Base-by-base conservation (phyloP, 2,888 invertebrate species). In the Seira ritae region DNA sequence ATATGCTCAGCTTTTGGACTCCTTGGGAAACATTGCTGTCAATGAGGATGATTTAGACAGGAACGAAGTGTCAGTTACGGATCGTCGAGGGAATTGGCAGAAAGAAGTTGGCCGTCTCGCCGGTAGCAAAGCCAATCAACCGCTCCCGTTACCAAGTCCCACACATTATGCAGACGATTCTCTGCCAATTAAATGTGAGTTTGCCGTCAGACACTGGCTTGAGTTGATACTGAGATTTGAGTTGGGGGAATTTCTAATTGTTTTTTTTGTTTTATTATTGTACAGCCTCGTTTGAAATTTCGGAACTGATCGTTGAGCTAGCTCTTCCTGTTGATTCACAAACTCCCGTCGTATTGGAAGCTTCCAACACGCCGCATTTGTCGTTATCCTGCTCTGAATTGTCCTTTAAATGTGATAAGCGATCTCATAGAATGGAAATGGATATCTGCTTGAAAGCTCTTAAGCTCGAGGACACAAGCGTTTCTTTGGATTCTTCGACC, bases 1-100 rank as follows among this genome's bases (percentile, higher is more conserved):
- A 90, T 98, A 97, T 91, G 96, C 97, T 90, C 98, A 98, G 91
- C 92, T 98, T 66, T 91, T 97, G 84, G 96, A 96, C 89, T 95
- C 96, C 0, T 88, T 92, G 23, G 91, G 92, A 17, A 87, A 89
- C 67, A 83, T 89, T 22, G 84, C 88, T 1, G 81, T 85, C 1
- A 81, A 72, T 55, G 74, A 80, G 3, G 85, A 85, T 1, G 85
- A 84, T 19, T 81, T 79, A 42, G 76, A 78, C 19, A 62, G 50
- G 0, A 85, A 87, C 67, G 88, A 88, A 46, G 79, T 88, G 0
- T 84, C 82, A 4, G 77, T 85, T 6, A 74, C 79, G 3, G 82
- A 85, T 10, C 60, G 83, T 19, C 55, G 86, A 60, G 22, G 82
- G 3, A 80, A 87, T 10, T 89, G 89, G 89, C 83, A 84, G 55